These are phyloP conservation scores for Sakesphorus luctuosus DNA, from an alignment of 2,113 vertebrate species.

Conservation along the genomic window DNA sequence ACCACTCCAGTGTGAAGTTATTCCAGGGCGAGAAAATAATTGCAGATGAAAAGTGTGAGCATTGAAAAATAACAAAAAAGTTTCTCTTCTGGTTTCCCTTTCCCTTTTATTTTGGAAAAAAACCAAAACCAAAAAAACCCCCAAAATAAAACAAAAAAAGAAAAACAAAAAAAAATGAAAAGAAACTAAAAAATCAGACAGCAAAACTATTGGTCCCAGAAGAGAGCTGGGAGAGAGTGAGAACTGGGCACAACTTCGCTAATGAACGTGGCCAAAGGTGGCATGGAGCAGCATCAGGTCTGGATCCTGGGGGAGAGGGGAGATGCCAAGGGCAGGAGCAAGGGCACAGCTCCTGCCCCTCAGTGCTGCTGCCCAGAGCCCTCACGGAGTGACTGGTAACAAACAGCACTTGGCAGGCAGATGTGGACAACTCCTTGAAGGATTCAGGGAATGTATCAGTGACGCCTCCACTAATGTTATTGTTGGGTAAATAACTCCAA, in stretches of 20 bases:
- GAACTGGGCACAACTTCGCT: neutral
- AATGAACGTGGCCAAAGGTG: fast-evolving
- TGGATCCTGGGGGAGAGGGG: fast-evolving
- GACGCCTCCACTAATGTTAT: neutral
- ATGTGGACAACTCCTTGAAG: neutral
- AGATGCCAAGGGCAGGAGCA: too few relatives aligned
- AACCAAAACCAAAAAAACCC: too few relatives aligned
- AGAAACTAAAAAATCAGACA: neutral
- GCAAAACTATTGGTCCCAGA: neutral
- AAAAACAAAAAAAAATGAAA: neutral
- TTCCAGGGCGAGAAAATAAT: neutral
- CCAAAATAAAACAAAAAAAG: neutral
- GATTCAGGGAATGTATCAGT: neutral
- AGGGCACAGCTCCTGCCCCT: neutral
- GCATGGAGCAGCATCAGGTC: fast-evolving
- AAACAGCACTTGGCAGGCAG: neutral
- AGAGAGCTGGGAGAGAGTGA: neutral
- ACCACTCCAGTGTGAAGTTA: neutral
- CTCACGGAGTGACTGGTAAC: neutral
- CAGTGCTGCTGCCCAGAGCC: neutral
- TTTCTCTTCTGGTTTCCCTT: neutral
- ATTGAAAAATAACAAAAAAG: neutral
- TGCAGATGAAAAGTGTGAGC: neutral
- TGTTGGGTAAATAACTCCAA: neutral
- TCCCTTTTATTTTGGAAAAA: neutral